phyloP scores from a whole-genome alignment of 2,888 invertebrate species.

The Theodoxus fluviatilis region DNA sequence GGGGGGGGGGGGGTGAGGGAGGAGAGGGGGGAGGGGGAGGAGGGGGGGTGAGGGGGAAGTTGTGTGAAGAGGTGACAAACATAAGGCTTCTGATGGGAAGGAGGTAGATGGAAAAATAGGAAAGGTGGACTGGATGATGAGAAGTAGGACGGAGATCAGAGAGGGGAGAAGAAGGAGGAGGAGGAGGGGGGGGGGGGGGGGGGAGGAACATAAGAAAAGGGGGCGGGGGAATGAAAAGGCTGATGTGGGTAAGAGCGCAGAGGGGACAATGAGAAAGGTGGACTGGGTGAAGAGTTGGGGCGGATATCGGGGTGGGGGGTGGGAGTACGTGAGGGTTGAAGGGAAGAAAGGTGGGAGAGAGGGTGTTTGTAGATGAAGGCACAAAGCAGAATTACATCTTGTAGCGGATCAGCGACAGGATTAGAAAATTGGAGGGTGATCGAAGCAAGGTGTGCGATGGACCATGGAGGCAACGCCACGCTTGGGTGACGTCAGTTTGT shows the following conservation, averaged over 20 bases:
- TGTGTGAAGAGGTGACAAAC: constrained; percentile 16
- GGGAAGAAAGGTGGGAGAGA: neutral
- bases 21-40: constrained; percentile 20
- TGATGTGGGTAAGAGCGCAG: neutral
- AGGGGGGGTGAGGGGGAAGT: constrained; percentile 20
- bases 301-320: neutral
- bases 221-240: constrained; percentile 10
- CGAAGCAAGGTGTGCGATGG: too few species aligned
- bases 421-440: too few species aligned
- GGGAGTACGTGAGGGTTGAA: neutral
- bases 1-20: too few species aligned
- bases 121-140: too few species aligned
- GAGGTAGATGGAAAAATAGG: neutral
- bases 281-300: neutral
- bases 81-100: neutral
- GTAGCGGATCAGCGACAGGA: neutral
- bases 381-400: neutral
- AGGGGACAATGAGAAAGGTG: neutral
- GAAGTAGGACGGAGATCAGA: too few species aligned
- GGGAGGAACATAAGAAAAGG: constrained; percentile 8
- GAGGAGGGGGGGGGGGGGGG: constrained; percentile 18
- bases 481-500: too few species aligned
- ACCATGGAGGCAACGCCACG: too few species aligned
- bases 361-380: neutral
- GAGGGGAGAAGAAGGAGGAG: constrained; percentile 20